Evolutionary conservation across 2,113 vertebrate species (phyloP), one percentile per base, ranked within the genome.

Genomic region (Petroica traversi): DNA sequence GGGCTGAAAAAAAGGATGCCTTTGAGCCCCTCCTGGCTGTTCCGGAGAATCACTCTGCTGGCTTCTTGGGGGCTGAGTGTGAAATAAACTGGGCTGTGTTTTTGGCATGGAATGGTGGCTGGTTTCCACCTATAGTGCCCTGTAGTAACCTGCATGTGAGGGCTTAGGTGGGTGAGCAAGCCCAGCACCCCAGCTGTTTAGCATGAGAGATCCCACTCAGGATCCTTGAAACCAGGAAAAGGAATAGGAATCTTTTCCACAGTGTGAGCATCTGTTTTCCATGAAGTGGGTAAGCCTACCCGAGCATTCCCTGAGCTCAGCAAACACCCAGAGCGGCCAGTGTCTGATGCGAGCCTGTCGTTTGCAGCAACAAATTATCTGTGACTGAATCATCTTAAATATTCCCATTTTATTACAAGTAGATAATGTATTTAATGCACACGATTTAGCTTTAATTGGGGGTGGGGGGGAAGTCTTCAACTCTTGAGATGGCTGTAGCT

Each of bases 101-200:
- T 91, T 54, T 57, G 51, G 26, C 33, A 10, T 1, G 3, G 41
- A 69, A 13, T 6, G 18, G 26, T 18, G 28, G 16, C 31, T 93
- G 54, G 8, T 73, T 94, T 90, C 61, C 57, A 55, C 38, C 66
- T 63, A 40, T 9, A 5, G 17, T 84, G 58, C 41, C 46, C 41
- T 3, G 2, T 34, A 36, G 46, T 58, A 49, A 58, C 34, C 38
- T 66, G 26, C 28, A 4, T 3, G 5, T 20, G 38, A 66, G 22
- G 28, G 51, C 51, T 51, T 54, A 31, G 52, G 19, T 4, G 2
- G 14, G 40, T 80, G 33, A 69, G 17, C 1, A 2, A 81, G n/a
- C 73, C 29, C 1, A 3, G 34, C 34, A 40, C 5, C 34, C 28
- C 0, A 0, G 31, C 19, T 8, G 1, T 58, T 74, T 36, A 19